These are phyloP conservation scores for Todiramphus saurophagus DNA, from an alignment of 2,113 vertebrate genomes.

Conservation along the genomic window DNA sequence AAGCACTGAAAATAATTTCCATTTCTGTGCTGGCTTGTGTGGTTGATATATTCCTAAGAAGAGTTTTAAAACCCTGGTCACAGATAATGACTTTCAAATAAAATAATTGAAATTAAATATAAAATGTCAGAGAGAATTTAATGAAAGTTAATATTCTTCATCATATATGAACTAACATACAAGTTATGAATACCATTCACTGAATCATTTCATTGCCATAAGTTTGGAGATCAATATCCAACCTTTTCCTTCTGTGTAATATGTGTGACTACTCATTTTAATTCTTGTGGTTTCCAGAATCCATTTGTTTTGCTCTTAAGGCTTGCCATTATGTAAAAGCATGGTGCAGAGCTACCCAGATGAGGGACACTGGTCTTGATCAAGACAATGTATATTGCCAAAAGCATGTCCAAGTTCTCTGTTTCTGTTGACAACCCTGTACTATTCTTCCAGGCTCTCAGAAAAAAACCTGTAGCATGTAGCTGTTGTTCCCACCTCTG, in stretches of 20 bases:
- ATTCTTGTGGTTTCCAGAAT: not conserved
- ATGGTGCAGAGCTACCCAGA: not conserved
- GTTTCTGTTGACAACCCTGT: not conserved
- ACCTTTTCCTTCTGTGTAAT: not conserved
- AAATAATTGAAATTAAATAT: not conserved
- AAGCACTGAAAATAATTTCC: not conserved
- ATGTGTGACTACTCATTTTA: not conserved
- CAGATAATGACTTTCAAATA: not conserved
- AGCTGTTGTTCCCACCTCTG: not conserved
- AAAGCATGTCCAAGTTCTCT: not conserved
- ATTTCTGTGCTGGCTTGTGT: not conserved
- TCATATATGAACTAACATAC: not conserved
- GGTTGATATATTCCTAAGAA: not conserved
- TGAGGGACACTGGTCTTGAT: not conserved
- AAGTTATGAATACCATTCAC: not conserved
- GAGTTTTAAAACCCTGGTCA: not conserved
- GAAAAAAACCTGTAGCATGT: not conserved
- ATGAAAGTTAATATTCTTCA: not conserved
- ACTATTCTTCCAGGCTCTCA: not conserved
- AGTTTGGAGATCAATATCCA: not conserved
- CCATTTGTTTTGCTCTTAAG: not conserved
- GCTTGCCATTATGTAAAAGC: not conserved
- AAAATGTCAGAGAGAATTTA: not conserved
- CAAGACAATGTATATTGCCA: not conserved
- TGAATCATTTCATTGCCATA: not conserved